A percentile compares a stretch with the other conserved stretches of the same genome.
Evolutionary conservation across 1,140 invertebrate genomes (phyloP).

Genomic region (Magallana ariakensis): DNA sequence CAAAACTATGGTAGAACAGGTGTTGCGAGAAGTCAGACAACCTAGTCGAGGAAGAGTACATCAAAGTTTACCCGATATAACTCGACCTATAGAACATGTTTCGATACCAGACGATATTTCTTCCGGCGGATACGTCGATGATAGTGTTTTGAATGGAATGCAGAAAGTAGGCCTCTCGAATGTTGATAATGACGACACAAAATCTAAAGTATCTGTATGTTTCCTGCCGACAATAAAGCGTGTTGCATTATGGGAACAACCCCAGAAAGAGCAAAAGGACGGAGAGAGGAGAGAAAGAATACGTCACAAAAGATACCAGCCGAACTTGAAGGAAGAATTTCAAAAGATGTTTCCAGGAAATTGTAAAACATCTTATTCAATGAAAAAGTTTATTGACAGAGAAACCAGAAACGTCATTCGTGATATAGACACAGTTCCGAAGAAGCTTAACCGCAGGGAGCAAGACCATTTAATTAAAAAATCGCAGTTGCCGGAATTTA

Average conservation of each 20-base stretch:
- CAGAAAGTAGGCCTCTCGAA: neutral
- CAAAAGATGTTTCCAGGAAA: slow-evolving; percentile 42
- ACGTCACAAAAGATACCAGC: slow-evolving; percentile 4
- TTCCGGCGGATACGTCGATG: neutral
- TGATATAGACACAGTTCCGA: slow-evolving; percentile 16
- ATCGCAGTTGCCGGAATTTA: slow-evolving; percentile 31
- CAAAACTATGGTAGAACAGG: neutral
- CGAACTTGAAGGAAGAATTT: neutral
- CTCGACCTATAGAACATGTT: neutral
- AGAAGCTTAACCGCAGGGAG: neutral
- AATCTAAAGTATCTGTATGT: neutral
- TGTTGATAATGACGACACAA: neutral
- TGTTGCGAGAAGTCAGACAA: neutral
- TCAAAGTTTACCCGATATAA: slow-evolving; percentile 20
- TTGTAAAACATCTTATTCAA: slow-evolving; percentile 37
- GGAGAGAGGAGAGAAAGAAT: neutral
- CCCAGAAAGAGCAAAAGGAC: neutral
- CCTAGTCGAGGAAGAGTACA: neutral
- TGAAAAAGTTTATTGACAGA: slow-evolving; percentile 44
- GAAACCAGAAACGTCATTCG: slow-evolving; percentile 34
- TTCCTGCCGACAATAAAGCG: neutral
- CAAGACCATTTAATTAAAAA: slow-evolving; percentile 34
- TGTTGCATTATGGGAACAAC: slow-evolving; percentile 38
- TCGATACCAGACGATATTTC: neutral
- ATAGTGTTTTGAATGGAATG: neutral